Evolutionary conservation across 2,797 vertebrate species (phyloP), one percentile per base, ranked within the genome.

Genomic region (Ciconia nigra): DNA sequence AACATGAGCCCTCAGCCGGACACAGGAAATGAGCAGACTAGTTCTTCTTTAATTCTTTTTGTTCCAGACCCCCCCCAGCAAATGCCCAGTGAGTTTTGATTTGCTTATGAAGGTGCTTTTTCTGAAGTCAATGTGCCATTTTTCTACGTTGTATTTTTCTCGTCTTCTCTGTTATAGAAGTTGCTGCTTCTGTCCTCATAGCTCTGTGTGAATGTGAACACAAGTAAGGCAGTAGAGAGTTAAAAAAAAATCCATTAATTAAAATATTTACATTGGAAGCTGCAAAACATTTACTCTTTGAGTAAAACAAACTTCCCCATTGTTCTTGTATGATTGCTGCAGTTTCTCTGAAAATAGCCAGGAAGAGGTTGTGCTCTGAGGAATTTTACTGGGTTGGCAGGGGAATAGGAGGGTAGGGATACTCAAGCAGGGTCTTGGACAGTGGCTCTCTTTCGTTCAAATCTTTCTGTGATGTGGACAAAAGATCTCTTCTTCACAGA

Each of bases 301-400:
- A 83, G 79, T 96, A 97, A 96, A 96, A 94, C 95, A 97, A 95
- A 97, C 93, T 97, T 95, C 87, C 80, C 93, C 93, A 94, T 97
- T 96, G 96, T 97, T 97, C 94, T 89, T 86, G 81, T 83, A 69
- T 33, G 84, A 95, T 93, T 81, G 69, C 87, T 89, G 51, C 84
- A 92, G 92, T 93, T 94, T 86, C 61, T 59, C 89, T 94, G 93
- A 94, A 95, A 96, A 94, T 81, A 95, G 89, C 46, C 87, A 86
- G 95, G 90, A 96, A 97, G 95, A 69, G 74, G 67, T 81, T 93
- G 92, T 93, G 61, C 51, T 94, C 25, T 62, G 71, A 95, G 89
- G 95, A 96, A 91, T 96, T 94, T 93, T 78, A 52, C 93, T 94
- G 89, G 42, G 18, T 55, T 96, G 76, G 72, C 79, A 44, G 59